Evolutionary conservation across 2,888 invertebrate genomes (phyloP), one percentile per base, ranked within the genome.

Genomic region (Thyatira batis): DNA sequence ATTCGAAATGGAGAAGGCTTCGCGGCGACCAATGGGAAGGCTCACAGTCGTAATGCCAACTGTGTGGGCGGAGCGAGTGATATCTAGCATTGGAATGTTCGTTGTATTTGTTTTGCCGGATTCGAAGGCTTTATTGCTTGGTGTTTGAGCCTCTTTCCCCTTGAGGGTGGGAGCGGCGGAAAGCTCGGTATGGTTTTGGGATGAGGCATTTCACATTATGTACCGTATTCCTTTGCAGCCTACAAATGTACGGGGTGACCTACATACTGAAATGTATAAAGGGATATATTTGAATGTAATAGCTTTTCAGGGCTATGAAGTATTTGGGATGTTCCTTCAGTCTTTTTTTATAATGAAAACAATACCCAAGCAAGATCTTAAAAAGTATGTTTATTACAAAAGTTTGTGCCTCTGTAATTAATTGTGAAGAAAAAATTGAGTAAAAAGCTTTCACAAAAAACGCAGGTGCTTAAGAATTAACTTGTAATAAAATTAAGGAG

Each of bases 81-180:
- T 92, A 92, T 92, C 92, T 92, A 89, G 90, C 88, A 92, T 92
- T 92, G 92, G 91, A 92, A 92, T 92, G 92, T 84, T 84, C 85
- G 81, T 89, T 85, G 89, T 92, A 92, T 92, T 92, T 92, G 91
- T 92, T 90, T 90, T 91, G 91, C 83, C 77, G 78, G 85, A 85
- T 89, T 70, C 81, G 86, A 85, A 91, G 89, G 89, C 92, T 92
- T 82, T 92, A 92, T 89, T 85, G 89, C 92, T 74, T 73, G 81
- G 91, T 71, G 79, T 85, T 89, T 89, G 89, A 85, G 91, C 79
- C 85, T 87, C 86, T 91, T 92, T 92, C 92, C 80, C 88, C 76
- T 89, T 89, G 90, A 85, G 85, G 84, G 80, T 77, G 78, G 76
- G 61, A 53, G 68, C 69, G 92, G 88, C 89, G 88, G 84, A 89